Evolutionary conservation across 1,140 invertebrate genomes (phyloP).

Genomic region (Pollicipes pollicipes): DNA sequence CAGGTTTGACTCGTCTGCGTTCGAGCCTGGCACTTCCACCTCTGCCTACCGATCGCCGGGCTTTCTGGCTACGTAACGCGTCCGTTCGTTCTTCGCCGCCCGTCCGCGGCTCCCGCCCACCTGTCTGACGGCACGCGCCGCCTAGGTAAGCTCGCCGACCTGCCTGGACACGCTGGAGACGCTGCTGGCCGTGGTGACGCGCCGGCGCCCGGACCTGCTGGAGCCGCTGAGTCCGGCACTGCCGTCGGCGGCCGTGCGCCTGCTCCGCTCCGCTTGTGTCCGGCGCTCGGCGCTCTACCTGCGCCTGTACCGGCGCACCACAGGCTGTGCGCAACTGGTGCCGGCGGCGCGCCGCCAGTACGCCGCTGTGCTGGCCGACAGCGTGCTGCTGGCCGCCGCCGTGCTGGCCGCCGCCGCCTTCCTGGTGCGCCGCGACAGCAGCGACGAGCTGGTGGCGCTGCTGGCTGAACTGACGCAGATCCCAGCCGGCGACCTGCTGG

Average conservation of each 20-base stretch:
- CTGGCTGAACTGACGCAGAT: background rate
- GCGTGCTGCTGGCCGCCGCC: background rate
- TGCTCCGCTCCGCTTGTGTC: background rate
- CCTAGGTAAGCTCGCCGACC: background rate
- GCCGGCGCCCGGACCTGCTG: background rate
- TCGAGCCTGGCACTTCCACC: no score
- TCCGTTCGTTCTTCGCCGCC: no score
- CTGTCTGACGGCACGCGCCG: no score
- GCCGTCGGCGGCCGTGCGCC: background rate
- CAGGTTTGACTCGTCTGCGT: no score
- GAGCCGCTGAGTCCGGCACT: background rate
- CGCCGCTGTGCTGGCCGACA: background rate
- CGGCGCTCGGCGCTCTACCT: background rate
- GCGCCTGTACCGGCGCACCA: background rate
- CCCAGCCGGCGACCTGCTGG: background rate
- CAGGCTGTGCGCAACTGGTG: background rate
- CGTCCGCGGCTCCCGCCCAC: no score
- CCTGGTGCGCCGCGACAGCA: background rate
- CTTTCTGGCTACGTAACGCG: no score
- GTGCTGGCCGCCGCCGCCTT: background rate
- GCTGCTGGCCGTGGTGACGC: background rate
- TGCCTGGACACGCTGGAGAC: background rate
- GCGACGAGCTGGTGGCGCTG: background rate
- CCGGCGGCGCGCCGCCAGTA: background rate
- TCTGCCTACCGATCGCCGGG: no score